Percentiles rank a stretch among this genome's conserved stretches.
Conservation (phyloP, 2,113 vertebrate species). For the Entosphenus tridentatus region DNA sequence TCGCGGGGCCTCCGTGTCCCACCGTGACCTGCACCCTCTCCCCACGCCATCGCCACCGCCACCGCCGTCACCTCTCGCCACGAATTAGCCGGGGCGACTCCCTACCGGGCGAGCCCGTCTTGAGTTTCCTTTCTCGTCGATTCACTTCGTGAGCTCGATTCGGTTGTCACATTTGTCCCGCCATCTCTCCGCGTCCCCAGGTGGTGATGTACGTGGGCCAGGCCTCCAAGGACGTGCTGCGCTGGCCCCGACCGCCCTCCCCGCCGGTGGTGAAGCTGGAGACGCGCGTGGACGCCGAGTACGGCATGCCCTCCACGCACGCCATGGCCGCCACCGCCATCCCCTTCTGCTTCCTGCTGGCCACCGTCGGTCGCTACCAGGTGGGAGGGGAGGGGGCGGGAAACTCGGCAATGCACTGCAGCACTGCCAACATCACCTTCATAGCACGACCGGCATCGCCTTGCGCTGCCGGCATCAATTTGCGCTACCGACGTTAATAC, state of each 20-base stretch:
- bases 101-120: too few relatives aligned
- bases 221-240: slow-evolving; percentile 65
- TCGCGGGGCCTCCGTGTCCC: too few relatives aligned
- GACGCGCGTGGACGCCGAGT: slow-evolving; percentile 39
- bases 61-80: too few relatives aligned
- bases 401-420: neutral
- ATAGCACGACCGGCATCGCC: too few relatives aligned
- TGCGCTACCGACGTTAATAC: too few relatives aligned
- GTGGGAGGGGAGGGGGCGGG: slow-evolving; percentile 18
- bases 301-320: slow-evolving; percentile 79
- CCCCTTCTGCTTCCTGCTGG: slow-evolving; percentile 51
- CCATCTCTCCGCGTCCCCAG: slow-evolving; percentile 17
- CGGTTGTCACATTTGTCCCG: too few relatives aligned
- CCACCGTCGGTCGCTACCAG: slow-evolving; percentile 43
- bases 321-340: slow-evolving; percentile 76
- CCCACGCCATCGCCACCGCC: too few relatives aligned
- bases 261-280: slow-evolving; percentile 79
- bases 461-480: too few relatives aligned
- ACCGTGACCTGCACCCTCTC: too few relatives aligned
- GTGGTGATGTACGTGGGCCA: slow-evolving; percentile 87
- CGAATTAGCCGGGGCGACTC: too few relatives aligned
- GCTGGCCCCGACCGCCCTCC: slow-evolving; percentile 56
- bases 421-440: neutral
- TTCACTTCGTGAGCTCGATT: too few relatives aligned
- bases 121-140: too few relatives aligned